These are phyloP conservation scores for Emberiza fucata DNA, from an alignment of 2,113 vertebrate species.

Conservation along the genomic window DNA sequence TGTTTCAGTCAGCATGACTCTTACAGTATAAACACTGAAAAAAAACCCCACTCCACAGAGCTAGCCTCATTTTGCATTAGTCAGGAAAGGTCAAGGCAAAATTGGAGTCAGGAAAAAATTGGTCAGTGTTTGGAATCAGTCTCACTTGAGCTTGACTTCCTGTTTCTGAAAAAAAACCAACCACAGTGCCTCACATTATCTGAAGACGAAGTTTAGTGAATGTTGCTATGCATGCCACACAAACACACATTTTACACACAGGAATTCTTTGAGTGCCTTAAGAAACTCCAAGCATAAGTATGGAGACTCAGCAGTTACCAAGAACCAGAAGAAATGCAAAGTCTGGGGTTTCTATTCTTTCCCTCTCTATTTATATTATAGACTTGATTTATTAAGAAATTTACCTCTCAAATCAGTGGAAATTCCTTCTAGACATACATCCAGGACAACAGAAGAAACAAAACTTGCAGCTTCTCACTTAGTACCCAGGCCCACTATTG, in stretches of 20 bases:
- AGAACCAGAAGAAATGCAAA: background rate
- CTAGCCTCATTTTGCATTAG: constrained; percentile 44
- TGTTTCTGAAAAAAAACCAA: background rate
- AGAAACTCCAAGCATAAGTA: background rate
- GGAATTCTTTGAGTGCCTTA: background rate
- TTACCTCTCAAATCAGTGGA: background rate
- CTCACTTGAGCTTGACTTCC: constrained; percentile 45
- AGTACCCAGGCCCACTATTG: background rate
- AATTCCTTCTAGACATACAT: background rate
- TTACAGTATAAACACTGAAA: constrained; percentile 51
- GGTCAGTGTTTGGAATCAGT: constrained; percentile 55
- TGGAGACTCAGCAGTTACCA: background rate
- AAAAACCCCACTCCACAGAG: background rate
- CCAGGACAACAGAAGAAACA: background rate
- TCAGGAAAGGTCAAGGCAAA: constrained; percentile 66
- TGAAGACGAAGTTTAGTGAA: background rate
- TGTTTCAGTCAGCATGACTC: constrained; percentile 66
- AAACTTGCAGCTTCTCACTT: background rate
- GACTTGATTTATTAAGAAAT: background rate
- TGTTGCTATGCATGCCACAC: background rate
- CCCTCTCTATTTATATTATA: background rate
- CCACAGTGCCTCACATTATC: background rate
- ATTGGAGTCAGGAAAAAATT: constrained; percentile 43
- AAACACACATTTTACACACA: background rate
- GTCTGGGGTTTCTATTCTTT: background rate